Conservation (phyloP, 1,140 invertebrate species). For the Pissodes strobi region DNA sequence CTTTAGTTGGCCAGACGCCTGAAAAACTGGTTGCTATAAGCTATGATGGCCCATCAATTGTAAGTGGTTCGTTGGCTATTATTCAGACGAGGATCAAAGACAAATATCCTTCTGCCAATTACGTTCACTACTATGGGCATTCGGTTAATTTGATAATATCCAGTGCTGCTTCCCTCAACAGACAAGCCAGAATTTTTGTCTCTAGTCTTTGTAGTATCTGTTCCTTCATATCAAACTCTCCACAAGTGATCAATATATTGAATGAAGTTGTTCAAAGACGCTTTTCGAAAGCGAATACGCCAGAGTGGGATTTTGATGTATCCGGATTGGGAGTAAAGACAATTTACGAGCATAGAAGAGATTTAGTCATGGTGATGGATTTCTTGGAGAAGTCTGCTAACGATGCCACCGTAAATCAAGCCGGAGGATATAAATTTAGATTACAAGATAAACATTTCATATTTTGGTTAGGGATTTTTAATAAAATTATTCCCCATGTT, state of each 20-base stretch:
- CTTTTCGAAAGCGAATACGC: constrained; percentile 9
- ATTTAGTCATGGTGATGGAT: constrained; percentile 23
- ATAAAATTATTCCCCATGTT: constrained; percentile 35
- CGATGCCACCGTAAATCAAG: constrained; percentile 23
- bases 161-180: constrained; percentile 44
- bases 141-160: constrained; percentile 51
- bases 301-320: constrained; percentile 20
- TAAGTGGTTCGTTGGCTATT: constrained; percentile 37
- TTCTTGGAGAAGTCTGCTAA: constrained; percentile 23
- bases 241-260: constrained; percentile 27
- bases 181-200: constrained; percentile 47
- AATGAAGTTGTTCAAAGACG: constrained; percentile 33
- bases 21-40: constrained; percentile 40
- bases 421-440: constrained; percentile 22
- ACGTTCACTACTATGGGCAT: constrained; percentile 53
- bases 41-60: constrained; percentile 39
- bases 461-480: constrained; percentile 34
- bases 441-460: constrained; percentile 32
- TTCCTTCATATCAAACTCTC: constrained; percentile 30
- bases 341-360: constrained; percentile 22
- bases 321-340: constrained; percentile 23
- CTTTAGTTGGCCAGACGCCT: constrained; percentile 32
- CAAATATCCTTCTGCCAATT: constrained; percentile 47
- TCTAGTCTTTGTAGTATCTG: constrained; percentile 28
- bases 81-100: constrained; percentile 46